A percentile compares a stretch with the other conserved stretches of the same genome.
Evolutionary conservation across 64 coral and sea anemone species (phyloP).

Genomic region (Montipora capricornis): DNA sequence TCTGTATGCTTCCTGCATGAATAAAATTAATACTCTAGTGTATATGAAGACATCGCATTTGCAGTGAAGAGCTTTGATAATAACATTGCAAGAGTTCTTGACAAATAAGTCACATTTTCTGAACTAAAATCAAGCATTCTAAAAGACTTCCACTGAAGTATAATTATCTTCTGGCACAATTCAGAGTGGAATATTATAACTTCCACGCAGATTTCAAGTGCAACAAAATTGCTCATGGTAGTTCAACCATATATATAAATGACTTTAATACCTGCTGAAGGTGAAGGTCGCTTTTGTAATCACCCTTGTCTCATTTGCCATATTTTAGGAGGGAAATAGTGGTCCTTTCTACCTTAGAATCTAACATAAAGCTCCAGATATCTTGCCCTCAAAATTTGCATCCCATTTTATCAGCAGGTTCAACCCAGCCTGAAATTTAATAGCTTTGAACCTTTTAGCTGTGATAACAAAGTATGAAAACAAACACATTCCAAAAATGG

Average conservation of each 20-base stretch:
- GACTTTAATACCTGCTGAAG: constrained; percentile 61
- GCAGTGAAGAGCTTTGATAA: not conserved
- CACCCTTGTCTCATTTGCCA: constrained; percentile 62
- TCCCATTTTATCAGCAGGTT: constrained; percentile 33
- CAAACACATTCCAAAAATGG: constrained; percentile 80
- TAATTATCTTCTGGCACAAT: not conserved
- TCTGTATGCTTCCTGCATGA: not conserved
- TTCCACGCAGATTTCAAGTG: not conserved
- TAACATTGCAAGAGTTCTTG: not conserved
- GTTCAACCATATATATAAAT: not conserved
- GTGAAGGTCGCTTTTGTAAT: constrained; percentile 79
- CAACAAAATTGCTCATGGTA: not conserved
- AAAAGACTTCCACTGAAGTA: not conserved
- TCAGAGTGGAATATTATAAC: not conserved
- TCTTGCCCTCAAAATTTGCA: constrained; percentile 21
- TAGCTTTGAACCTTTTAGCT: constrained; percentile 30
- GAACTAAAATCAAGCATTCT: not conserved
- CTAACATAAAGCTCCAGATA: constrained; percentile 41
- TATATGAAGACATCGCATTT: not conserved
- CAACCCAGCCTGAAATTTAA: constrained; percentile 66
- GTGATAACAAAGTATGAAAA: constrained; percentile 21
- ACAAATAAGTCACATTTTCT: not conserved
- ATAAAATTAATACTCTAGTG: too few relatives aligned
- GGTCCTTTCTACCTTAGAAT: not conserved
- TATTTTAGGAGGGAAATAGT: not conserved